Percentiles rank a stretch among this genome's conserved stretches.
Evolutionary conservation across 2,113 vertebrate genomes (phyloP).

Genomic region (Platycercus adscitus): DNA sequence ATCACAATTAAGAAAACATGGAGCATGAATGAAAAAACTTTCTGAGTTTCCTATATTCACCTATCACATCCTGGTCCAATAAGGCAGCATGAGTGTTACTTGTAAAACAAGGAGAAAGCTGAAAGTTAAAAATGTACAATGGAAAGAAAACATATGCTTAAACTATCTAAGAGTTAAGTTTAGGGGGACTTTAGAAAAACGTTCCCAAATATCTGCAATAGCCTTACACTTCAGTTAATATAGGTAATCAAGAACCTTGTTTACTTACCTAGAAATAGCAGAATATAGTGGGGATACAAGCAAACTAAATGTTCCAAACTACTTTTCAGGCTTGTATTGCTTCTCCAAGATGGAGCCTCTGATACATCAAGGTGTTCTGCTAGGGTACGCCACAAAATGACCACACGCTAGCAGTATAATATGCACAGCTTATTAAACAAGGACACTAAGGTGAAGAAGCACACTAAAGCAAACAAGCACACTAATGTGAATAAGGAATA

Average conservation of each 20-base stretch:
- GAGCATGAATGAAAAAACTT: neutral
- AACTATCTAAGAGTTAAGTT: neutral
- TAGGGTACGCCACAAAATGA: neutral
- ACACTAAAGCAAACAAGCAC: neutral
- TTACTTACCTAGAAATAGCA: neutral
- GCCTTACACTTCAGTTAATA: neutral
- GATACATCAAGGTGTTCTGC: neutral
- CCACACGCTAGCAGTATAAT: neutral
- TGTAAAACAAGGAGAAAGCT: neutral
- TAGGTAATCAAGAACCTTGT: neutral
- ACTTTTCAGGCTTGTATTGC: neutral
- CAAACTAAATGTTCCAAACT: neutral
- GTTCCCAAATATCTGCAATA: neutral
- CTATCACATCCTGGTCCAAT: neutral
- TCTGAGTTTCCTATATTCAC: neutral
- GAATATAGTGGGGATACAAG: neutral
- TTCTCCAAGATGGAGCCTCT: neutral
- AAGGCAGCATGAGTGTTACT: neutral
- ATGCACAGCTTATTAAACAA: neutral
- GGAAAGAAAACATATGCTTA: neutral
- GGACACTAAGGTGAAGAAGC: neutral
- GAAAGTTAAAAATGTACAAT: neutral
- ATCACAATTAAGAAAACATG: neutral
- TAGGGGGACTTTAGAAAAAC: neutral
- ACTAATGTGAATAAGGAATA: neutral